Conservation (phyloP, 2,113 vertebrate species). For the Miniopterus natalensis region DNA sequence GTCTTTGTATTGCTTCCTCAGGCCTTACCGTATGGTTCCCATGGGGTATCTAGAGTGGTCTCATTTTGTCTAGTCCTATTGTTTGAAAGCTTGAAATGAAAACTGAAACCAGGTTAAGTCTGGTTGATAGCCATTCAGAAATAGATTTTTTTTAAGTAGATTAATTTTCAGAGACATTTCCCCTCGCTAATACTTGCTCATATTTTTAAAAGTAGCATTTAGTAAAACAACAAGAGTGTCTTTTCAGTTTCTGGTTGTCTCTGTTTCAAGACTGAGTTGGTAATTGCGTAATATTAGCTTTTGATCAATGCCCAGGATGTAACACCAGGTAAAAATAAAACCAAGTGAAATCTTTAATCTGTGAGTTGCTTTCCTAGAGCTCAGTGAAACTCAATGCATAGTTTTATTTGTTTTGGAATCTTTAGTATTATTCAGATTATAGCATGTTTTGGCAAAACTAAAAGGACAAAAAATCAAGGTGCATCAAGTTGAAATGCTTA, state of each 20-base stretch:
- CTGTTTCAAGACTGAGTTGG: constrained; percentile 49
- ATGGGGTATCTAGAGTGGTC: not conserved
- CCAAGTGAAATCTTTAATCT: constrained; percentile 6
- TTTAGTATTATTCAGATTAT: constrained; percentile 40
- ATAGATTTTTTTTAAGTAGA: not conserved
- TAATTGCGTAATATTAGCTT: constrained; percentile 4
- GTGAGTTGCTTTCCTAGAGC: constrained; percentile 15
- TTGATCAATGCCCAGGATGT: not conserved
- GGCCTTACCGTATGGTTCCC: not conserved
- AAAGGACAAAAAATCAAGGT: constrained; percentile 33
- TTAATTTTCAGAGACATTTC: constrained; percentile 51
- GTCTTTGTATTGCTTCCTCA: not conserved
- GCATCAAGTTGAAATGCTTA: not conserved
- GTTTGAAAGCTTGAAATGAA: constrained; percentile 61
- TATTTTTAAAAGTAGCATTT: constrained; percentile 22
- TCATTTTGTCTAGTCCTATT: not conserved
- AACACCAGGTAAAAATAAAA: constrained; percentile 59
- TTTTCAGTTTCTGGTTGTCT: constrained; percentile 37
- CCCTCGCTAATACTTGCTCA: not conserved
- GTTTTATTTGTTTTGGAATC: constrained; percentile 29
- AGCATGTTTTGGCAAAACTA: not conserved
- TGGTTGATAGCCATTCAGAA: constrained; percentile 48
- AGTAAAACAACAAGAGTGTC: not conserved
- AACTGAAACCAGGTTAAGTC: not conserved
- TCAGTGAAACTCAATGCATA: not conserved